Percentiles rank a stretch among this genome's conserved stretches.
These are phyloP conservation scores for Microtus ochrogaster DNA, from an alignment of 2,113 vertebrate species.

Conservation along the genomic window DNA sequence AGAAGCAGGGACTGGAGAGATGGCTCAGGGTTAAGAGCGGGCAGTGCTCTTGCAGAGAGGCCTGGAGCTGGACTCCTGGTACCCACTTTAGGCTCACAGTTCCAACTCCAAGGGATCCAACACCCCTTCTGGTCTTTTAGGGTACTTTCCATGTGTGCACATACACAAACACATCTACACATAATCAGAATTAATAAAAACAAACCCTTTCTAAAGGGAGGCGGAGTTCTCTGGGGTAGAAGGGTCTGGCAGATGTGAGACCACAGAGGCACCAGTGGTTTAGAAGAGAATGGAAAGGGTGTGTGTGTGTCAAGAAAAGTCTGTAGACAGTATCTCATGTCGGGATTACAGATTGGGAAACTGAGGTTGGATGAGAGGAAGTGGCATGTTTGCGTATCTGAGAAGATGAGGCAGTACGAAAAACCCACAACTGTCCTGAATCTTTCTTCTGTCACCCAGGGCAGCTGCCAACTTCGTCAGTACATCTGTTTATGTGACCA, in stretches of 20 bases:
- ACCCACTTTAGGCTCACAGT: neutral
- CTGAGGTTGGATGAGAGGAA: neutral
- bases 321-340: no score
- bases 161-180: neutral
- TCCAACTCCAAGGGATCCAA: neutral
- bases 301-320: neutral
- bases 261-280: neutral
- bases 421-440: accelerated
- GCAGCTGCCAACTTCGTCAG: neutral
- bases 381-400: neutral
- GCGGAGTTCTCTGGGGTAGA: neutral
- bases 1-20: neutral
- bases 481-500: neutral
- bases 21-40: neutral
- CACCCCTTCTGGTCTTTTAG: neutral
- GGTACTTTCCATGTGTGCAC: neutral
- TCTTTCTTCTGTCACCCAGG: neutral
- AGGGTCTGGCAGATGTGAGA: neutral
- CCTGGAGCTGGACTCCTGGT: neutral
- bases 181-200: neutral
- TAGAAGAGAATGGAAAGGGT: neutral
- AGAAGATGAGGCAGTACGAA: accelerated
- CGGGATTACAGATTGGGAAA: neutral
- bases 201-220: neutral
- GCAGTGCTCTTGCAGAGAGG: neutral